A percentile compares a stretch with the other conserved stretches of the same genome.
These are phyloP conservation scores for Rotaria sp. DNA, from an alignment of 2,888 invertebrate genomes.

Conservation along the genomic window DNA sequence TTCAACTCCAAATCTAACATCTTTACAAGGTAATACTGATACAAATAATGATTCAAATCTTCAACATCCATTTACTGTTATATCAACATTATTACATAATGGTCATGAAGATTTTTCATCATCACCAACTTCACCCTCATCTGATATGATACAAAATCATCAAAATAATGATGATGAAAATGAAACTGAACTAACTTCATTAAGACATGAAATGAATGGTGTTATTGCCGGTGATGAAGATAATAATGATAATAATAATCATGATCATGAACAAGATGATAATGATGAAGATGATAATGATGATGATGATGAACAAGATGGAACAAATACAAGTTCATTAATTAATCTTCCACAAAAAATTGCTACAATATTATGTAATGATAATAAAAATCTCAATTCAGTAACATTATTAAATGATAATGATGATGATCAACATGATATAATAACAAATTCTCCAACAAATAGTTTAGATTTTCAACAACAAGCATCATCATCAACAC, in stretches of 20 bases:
- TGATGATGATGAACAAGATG: neutral
- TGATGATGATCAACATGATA: neutral
- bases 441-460: neutral
- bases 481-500: slow-evolving; percentile 8
- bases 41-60: neutral
- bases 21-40: neutral
- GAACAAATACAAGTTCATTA: neutral
- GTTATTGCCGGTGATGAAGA: slow-evolving; percentile 30
- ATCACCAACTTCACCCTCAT: neutral
- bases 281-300: neutral
- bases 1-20: neutral
- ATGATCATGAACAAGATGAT: no score
- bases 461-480: neutral
- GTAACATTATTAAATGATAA: neutral
- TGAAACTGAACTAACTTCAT: neutral
- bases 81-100: neutral
- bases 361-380: neutral
- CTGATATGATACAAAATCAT: neutral
- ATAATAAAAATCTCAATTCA: neutral
- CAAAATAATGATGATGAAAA: neutral
- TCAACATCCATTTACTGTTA: slow-evolving; percentile 15
- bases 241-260: neutral
- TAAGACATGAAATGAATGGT: neutral
- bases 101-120: neutral
- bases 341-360: neutral